These are phyloP conservation scores for Clytia hemisphaerica DNA, from an alignment of 30 jellyfish, hydroid and myxozoan genomes.

Conservation along the genomic window DNA sequence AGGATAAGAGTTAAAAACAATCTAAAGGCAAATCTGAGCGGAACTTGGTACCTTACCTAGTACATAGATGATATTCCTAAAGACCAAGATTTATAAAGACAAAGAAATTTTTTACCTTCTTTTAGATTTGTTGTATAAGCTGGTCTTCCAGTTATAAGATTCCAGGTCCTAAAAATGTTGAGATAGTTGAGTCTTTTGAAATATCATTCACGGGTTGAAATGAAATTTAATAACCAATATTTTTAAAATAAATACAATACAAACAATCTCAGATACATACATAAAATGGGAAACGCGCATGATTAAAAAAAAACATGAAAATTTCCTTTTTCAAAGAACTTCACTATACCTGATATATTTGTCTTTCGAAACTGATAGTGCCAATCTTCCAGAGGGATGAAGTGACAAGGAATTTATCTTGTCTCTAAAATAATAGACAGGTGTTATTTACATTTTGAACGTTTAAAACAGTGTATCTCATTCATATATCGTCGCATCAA, in stretches of 20 bases:
- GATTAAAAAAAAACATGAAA: not conserved
- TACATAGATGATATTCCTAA: not conserved
- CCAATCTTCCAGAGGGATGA: slow-evolving; percentile 85
- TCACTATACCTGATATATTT: slow-evolving; percentile 50
- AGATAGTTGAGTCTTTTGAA: not conserved
- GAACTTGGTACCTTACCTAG: not conserved
- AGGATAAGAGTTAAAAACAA: not conserved
- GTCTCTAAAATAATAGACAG: slow-evolving; percentile 28
- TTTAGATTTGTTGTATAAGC: slow-evolving; percentile 69
- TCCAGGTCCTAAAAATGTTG: slow-evolving; percentile 50
- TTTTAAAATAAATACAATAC: not conserved
- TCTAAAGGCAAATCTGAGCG: not conserved
- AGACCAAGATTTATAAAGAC: no score
- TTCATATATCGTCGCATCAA: no score
- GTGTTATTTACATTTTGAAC: not conserved
- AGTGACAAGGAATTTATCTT: slow-evolving; percentile 59
- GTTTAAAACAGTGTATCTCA: not conserved
- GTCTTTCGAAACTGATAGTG: slow-evolving; percentile 70
- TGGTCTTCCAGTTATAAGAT: slow-evolving; percentile 74
- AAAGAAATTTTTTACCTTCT: slow-evolving; percentile 30
- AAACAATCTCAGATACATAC: not conserved
- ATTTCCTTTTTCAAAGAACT: not conserved
- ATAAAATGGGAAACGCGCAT: not conserved
- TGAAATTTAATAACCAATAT: not conserved
- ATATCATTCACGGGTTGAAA: not conserved